Conservation (phyloP, 2,888 invertebrate species). For the Seladonia tumulorum region DNA sequence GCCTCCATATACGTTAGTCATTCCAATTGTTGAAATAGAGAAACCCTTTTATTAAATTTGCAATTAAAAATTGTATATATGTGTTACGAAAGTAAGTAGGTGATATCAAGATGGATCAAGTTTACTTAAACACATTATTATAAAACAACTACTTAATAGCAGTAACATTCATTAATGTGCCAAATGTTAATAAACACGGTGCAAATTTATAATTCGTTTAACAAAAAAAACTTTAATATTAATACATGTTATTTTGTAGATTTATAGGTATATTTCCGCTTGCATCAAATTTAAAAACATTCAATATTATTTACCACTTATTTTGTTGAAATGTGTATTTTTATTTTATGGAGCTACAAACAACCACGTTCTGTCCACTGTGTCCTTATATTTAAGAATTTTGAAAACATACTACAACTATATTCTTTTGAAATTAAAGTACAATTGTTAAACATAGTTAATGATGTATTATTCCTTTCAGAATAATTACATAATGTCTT, state of each 20-base stretch:
- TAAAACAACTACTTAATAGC: conserved; percentile 33
- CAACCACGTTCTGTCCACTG: conserved; percentile 1
- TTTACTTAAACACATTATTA: conserved; percentile 25
- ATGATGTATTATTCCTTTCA: conserved; percentile 17
- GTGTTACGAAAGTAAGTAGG: conserved; percentile 19
- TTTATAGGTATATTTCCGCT: conserved; percentile 13
- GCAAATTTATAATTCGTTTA: conserved; percentile 49
- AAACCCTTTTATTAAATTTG: conserved; percentile 26
- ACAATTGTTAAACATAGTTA: conserved; percentile 6
- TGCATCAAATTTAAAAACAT: conserved; percentile 13
- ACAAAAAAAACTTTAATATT: not conserved
- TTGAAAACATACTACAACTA: not conserved
- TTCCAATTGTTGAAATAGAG: conserved; percentile 35
- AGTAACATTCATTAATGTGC: conserved; percentile 43
- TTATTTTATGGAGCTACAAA: not conserved
- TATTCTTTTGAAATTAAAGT: conserved; percentile 12
- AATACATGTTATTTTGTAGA: conserved; percentile 8
- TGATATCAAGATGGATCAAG: conserved; percentile 18
- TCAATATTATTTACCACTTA: conserved; percentile 19
- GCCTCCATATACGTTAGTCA: conserved; percentile 34
- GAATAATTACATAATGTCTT: conserved; percentile 49
- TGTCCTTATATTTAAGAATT: conserved; percentile 1
- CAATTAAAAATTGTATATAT: conserved; percentile 27
- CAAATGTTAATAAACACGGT: conserved; percentile 40
- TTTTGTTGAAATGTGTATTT: conserved; percentile 22